These are phyloP conservation scores for Strigamia maritima DNA, from an alignment of 2,888 invertebrate species.

Conservation along the genomic window DNA sequence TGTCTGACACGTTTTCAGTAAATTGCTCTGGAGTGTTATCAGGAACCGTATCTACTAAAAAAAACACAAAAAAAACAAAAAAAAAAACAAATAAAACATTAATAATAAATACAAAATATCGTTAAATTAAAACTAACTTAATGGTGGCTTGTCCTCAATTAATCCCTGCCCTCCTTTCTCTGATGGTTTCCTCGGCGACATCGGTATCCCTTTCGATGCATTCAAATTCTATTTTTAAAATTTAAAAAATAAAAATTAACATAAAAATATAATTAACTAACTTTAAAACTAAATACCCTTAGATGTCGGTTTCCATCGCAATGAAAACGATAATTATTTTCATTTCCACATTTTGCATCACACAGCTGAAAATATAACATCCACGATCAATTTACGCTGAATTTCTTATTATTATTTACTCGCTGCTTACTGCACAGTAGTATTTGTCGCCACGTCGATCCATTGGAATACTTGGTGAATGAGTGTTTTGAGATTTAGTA, in stretches of 20 bases:
- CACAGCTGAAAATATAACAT: not conserved
- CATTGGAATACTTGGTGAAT: not conserved
- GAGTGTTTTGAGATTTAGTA: not conserved
- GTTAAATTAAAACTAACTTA: not conserved
- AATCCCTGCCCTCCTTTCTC: not conserved
- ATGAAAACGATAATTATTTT: slow-evolving; percentile 7
- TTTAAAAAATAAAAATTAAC: not conserved
- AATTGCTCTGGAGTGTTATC: not conserved
- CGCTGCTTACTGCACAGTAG: not conserved
- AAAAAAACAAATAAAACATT: not conserved
- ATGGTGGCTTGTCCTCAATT: not conserved
- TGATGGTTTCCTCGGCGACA: not conserved
- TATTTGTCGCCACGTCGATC: not conserved
- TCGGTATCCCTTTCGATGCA: not conserved
- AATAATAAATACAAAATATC: not conserved
- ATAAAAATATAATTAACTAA: not conserved
- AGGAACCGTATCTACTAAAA: not conserved
- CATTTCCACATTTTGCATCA: not conserved
- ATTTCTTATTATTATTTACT: not conserved
- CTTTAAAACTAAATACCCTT: not conserved
- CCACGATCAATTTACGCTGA: no score
- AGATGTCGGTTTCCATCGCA: not conserved
- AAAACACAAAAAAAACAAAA: not conserved
- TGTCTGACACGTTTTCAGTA: not conserved
- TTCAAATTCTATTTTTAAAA: not conserved